Percentiles rank a stretch among this genome's conserved stretches.
Evolutionary conservation across 2,113 vertebrate genomes (phyloP).

Genomic region (Mustela nigripes): DNA sequence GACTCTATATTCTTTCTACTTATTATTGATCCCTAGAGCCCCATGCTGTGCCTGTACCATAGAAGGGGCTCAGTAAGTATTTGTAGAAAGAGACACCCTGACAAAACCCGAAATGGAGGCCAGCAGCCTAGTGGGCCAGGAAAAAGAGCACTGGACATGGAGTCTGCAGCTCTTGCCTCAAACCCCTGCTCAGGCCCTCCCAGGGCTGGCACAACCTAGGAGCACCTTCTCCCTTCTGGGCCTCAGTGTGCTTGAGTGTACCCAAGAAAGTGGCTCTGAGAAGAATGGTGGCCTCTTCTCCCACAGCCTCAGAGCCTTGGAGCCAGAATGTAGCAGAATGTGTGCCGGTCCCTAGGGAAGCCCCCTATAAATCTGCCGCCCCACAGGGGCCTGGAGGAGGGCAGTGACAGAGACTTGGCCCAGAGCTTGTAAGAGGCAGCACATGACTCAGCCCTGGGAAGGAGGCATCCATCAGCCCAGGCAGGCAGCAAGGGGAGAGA

Average conservation of each 20-base stretch:
- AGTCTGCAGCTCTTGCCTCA: not conserved
- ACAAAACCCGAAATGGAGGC: not conserved
- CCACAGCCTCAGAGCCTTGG: not conserved
- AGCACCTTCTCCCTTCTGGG: not conserved
- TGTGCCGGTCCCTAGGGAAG: not conserved
- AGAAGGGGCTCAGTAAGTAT: not conserved
- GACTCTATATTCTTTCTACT: not conserved
- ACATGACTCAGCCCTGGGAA: constrained; percentile 67
- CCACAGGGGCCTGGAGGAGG: not conserved
- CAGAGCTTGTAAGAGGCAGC: constrained; percentile 46
- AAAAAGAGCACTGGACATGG: not conserved
- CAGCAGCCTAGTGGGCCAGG: not conserved
- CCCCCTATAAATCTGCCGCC: constrained; percentile 55
- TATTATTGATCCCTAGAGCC: not conserved
- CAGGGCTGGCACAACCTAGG: not conserved
- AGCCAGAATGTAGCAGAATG: not conserved
- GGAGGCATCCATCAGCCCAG: constrained; percentile 70
- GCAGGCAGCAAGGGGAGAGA: not conserved
- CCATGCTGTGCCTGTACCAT: not conserved
- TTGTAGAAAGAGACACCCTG: not conserved
- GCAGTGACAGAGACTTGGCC: not conserved
- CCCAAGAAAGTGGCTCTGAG: not conserved
- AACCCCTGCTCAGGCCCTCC: not conserved
- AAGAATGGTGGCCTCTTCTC: not conserved
- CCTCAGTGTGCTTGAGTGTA: not conserved